Conservation (phyloP, 2,797 vertebrate genomes). For the Tapera naevia region DNA sequence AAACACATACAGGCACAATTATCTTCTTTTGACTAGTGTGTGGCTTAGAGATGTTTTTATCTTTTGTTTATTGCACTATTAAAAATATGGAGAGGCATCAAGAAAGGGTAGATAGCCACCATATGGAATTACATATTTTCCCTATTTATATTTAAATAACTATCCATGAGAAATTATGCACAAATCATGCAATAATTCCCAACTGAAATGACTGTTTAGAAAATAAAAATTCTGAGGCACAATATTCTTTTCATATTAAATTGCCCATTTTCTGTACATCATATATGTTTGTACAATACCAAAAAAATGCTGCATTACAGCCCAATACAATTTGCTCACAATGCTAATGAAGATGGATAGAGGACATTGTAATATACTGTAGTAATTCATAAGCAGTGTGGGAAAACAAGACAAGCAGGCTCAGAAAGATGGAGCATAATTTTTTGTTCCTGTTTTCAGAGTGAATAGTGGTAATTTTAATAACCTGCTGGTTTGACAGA, state of each 20-base stretch:
- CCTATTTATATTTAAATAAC: slow-evolving; percentile 87
- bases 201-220: slow-evolving; percentile 80
- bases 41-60: slow-evolving; percentile 94
- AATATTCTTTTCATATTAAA: slow-evolving; percentile 81
- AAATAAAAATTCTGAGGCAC: slow-evolving; percentile 75
- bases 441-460: slow-evolving; percentile 68
- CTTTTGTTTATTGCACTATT: slow-evolving; percentile 92
- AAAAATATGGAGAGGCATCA: slow-evolving; percentile 75
- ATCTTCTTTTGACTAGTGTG: slow-evolving; percentile 94
- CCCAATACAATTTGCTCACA: slow-evolving; percentile 69
- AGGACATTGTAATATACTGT: slow-evolving; percentile 61
- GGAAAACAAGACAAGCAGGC: slow-evolving; percentile 43
- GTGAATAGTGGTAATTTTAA: slow-evolving; percentile 62
- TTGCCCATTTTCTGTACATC: slow-evolving; percentile 77
- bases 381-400: slow-evolving; percentile 61
- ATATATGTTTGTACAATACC: slow-evolving; percentile 65
- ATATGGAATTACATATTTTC: slow-evolving; percentile 77
- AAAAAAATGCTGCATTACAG: slow-evolving; percentile 12
- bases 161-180: slow-evolving; percentile 79
- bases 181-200: slow-evolving; percentile 79
- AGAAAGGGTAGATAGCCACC: slow-evolving; percentile 72
- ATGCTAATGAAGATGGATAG: slow-evolving; percentile 78
- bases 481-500: slow-evolving; percentile 55
- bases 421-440: slow-evolving; percentile 48
- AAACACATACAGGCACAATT: slow-evolving; percentile 92